Percentiles rank a stretch among this genome's conserved stretches.
Conservation (phyloP, 2,113 vertebrate species). For the Phaethon lepturus region DNA sequence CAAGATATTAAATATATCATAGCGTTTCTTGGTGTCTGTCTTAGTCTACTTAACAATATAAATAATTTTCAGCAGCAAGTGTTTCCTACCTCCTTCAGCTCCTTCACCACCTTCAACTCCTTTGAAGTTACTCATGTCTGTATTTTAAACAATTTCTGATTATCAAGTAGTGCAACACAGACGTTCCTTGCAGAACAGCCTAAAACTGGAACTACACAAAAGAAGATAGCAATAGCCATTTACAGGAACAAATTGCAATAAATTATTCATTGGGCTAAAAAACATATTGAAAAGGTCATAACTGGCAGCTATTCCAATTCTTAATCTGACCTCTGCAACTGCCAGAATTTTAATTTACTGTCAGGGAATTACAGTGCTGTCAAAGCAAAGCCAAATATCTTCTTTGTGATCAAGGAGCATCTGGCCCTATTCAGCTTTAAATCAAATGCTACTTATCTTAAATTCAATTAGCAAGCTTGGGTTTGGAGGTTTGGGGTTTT, state of each 20-base stretch:
- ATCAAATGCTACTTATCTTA: constrained; percentile 1
- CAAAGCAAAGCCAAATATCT: constrained; percentile 3
- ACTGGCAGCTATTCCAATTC: constrained; percentile 12
- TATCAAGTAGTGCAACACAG: constrained; percentile 52
- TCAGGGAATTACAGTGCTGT: neutral
- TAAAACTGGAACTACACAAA: constrained; percentile 32
- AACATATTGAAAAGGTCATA: neutral
- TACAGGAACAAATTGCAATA: neutral
- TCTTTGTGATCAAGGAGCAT: neutral
- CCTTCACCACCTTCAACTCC: constrained; percentile 11
- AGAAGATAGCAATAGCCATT: neutral
- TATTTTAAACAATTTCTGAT: constrained; percentile 42
- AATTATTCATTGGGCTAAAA: constrained; percentile 13
- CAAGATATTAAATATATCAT: constrained; percentile 5
- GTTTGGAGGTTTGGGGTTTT: neutral
- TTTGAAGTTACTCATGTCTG: constrained; percentile 23
- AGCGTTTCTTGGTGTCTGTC: neutral
- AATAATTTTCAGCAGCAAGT: constrained; percentile 39
- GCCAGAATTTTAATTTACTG: neutral
- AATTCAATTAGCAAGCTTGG: neutral
- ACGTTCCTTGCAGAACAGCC: constrained; percentile 14
- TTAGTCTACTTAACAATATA: constrained; percentile 21
- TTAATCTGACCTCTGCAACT: neutral
- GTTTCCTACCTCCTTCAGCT: constrained; percentile 52
- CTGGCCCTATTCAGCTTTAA: neutral